Base-by-base conservation (phyloP, 2,888 invertebrate genomes). In the Podotricha telesiphe region DNA sequence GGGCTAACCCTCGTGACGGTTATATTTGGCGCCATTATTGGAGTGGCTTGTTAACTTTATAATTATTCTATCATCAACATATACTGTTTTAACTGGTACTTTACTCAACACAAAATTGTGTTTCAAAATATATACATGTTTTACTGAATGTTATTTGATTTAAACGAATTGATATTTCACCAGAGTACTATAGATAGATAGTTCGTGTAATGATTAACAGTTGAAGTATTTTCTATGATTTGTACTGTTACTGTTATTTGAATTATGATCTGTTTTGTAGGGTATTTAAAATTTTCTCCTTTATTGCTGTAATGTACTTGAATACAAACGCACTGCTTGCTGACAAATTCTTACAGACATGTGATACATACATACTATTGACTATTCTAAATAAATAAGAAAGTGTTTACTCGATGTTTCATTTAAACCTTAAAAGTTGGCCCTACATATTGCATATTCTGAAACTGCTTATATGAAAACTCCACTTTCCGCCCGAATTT, bases 341-440 rank as follows among this genome's bases (percentile, higher is more conserved):
- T 83, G 82, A 85, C 80, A 87, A 82, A 86, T 85, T 87, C 84
- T 86, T 88, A 88, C 88, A 83, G 82, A 90, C 84, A 87, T 89
- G 91, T 91, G 91, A 91, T 91, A 91, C 86, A 85, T 86, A 90
- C 84, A 84, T 86, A 85, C 79, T 85, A 88, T 86, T 75, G 72
- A 87, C 83, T 87, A 90, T 88, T 89, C 88, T 85, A 86, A 91
- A 89, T 90, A 91, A 91, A 90, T 79, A 84, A 83, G 82, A 87
- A 89, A 86, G 85, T 86, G 85, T 89, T 87, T 75, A 78, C 53
- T 69, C 66, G 69, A 76, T 71, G 50, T 82, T 87, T 88, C 79
- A 79, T 80, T 82, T 81, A 34, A 53, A 20, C 37, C 61, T 61
- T 56, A 11, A 34, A 55, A 34, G 17, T 42, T 40, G 19, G 13